phyloP scores from a whole-genome alignment of 2,113 vertebrate genomes.

The Micronycteris hirsuta region DNA sequence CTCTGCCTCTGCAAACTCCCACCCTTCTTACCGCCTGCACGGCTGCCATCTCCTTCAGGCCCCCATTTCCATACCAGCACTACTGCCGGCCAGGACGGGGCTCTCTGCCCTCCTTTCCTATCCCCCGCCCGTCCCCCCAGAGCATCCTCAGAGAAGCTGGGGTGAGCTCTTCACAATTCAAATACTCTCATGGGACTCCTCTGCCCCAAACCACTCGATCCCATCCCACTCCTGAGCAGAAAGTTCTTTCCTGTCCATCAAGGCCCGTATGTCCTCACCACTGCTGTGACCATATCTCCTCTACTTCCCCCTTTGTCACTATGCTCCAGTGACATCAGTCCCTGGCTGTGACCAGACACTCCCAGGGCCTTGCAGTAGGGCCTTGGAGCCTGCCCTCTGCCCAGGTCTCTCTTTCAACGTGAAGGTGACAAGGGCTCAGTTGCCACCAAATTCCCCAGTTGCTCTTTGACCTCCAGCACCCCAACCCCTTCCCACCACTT shows the following conservation, averaged over 20 bases:
- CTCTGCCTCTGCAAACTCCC: too few relatives aligned
- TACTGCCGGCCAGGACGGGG: rapidly evolving
- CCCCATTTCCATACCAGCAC: rapidly evolving
- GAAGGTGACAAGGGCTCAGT: too few relatives aligned
- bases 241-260: neutral
- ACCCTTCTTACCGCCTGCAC: neutral
- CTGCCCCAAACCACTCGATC: too few relatives aligned
- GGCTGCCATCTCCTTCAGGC: neutral
- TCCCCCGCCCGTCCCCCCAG: neutral
- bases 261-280: rapidly evolving
- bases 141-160: neutral
- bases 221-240: neutral
- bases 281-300: neutral
- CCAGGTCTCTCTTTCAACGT: neutral
- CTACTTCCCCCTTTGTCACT: neutral
- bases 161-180: rapidly evolving
- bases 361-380: rapidly evolving
- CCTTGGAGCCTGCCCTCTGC: neutral
- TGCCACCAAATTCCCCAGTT: neutral
- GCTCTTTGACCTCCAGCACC: rapidly evolving
- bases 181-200: rapidly evolving
- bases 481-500: neutral
- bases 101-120: too few relatives aligned
- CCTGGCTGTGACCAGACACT: too few relatives aligned
- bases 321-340: too few relatives aligned